Conservation (phyloP, 2,888 invertebrate species). For the Eupsilia transversa region DNA sequence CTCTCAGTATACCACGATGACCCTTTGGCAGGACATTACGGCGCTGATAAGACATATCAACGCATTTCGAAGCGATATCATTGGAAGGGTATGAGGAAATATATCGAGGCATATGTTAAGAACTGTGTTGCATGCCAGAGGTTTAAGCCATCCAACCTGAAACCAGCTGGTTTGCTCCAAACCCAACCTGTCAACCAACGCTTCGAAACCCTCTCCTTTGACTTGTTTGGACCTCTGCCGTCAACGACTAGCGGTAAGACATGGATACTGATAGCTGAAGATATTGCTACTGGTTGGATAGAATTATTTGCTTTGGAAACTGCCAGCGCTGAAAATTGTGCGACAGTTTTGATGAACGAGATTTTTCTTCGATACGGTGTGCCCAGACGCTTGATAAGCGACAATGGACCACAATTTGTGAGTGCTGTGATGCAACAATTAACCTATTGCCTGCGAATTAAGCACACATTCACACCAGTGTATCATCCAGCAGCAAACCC, state of each 20-base stretch:
- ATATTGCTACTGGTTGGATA: conserved; percentile 63
- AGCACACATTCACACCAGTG: conserved; percentile 58
- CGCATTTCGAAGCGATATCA: conserved; percentile 13
- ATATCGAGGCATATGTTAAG: conserved; percentile 36
- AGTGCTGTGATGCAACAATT: conserved; percentile 73
- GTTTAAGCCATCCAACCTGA: conserved; percentile 71
- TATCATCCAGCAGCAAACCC: conserved; percentile 31
- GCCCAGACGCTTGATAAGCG: conserved; percentile 70
- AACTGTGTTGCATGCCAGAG: conserved; percentile 65
- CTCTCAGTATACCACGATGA: conserved; percentile 7
- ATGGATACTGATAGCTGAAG: conserved; percentile 65
- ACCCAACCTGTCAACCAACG: conserved; percentile 57
- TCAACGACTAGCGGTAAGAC: conserved; percentile 18
- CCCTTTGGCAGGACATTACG: background rate
- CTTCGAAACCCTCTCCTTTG: conserved; percentile 15
- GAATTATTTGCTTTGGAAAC: conserved; percentile 63
- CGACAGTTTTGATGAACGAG: conserved; percentile 69
- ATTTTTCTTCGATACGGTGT: conserved; percentile 74
- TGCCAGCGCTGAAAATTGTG: conserved; percentile 68
- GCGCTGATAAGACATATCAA: conserved; percentile 11
- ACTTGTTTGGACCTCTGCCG: conserved; percentile 14
- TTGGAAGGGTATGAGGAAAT: conserved; percentile 55
- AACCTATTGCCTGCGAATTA: conserved; percentile 53
- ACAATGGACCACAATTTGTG: conserved; percentile 76
- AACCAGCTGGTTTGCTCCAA: conserved; percentile 71